These are phyloP conservation scores for Sebastolobus alascanus DNA, from an alignment of 2,797 vertebrate species.

Conservation along the genomic window DNA sequence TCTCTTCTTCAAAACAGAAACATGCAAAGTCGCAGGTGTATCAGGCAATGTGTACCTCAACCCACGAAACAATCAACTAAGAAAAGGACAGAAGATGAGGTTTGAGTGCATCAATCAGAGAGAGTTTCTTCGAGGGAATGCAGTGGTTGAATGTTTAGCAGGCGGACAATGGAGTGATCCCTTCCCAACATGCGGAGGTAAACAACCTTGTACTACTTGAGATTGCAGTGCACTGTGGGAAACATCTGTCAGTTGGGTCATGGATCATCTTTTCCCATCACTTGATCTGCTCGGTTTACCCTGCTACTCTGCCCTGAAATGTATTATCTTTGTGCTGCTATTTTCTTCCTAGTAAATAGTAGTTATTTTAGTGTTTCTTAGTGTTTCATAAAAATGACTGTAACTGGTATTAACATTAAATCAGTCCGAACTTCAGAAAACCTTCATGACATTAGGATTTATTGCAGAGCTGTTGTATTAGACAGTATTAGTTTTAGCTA, in stretches of 20 bases:
- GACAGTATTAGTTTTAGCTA: not conserved
- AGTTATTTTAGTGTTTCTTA: not conserved
- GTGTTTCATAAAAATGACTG: not conserved
- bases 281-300: not conserved
- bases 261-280: not conserved
- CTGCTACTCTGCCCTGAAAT: not conserved
- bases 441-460: not conserved
- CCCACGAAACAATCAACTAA: rapidly evolving
- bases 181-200: constrained; percentile 64
- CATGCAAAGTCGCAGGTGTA: not conserved
- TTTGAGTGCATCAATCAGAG: rapidly evolving
- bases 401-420: not conserved
- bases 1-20: constrained; percentile 41
- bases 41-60: rapidly evolving
- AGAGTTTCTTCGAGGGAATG: not conserved
- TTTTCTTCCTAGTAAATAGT: not conserved
- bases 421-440: not conserved
- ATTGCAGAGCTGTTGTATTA: not conserved
- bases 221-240: not conserved
- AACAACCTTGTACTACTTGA: not conserved
- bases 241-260: not conserved
- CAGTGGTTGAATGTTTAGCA: constrained; percentile 32
- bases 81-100: not conserved
- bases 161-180: constrained; percentile 46
- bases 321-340: not conserved